Evolutionary conservation across 2,888 invertebrate species (phyloP), one percentile per base, ranked within the genome.

Genomic region (Cremastinae sp.): DNA sequence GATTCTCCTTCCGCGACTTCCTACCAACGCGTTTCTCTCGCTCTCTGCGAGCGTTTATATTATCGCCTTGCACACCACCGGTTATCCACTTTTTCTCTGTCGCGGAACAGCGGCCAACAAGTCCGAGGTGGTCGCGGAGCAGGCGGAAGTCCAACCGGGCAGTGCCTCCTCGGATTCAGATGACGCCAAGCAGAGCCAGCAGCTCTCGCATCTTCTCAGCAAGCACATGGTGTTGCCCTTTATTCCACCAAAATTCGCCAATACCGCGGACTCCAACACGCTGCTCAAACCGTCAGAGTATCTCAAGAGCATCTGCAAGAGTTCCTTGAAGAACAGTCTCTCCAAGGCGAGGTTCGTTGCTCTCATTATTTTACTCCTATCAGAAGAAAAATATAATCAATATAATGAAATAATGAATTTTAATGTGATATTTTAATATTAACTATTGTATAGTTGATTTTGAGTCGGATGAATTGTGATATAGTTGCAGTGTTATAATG

Each of bases 281-380:
- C 93, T 97, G 81, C 96, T 97, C 89, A 97, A 97, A 88, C 97
- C 97, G 68, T 97, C 96, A 78, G 97, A 97, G 91, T 97, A 97
- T 90, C 91, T 97, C 83, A 94, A 94, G 88, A 96, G 96, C 88
- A 96, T 97, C 90, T 95, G 93, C 87, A 90, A 90, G 69, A 69
- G 62, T 8, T 69, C 85, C 0, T 20, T 82, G 5, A 88, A 87
- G 76, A 87, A 83, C 79, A 88, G 83, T 58, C 81, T 90, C 14
- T 88, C 89, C 16, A 90, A 90, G 79, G 89, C 89, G 62, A 89
- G 89, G 89, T 89, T 75, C 77, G 83, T 80, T 28, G n/a, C 8
- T 35, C 2, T 9, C 35, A 7, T 18, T 14, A 10, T 14, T 9
- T 14, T 35, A 2, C 18, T 51, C n/a, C 5, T 22, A n/a, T n/a